A percentile compares a stretch with the other conserved stretches of the same genome.
Evolutionary conservation across 37 sponge, comb jelly and placozoan genomes (phyloP).

Genomic region (Agelas oroides): DNA sequence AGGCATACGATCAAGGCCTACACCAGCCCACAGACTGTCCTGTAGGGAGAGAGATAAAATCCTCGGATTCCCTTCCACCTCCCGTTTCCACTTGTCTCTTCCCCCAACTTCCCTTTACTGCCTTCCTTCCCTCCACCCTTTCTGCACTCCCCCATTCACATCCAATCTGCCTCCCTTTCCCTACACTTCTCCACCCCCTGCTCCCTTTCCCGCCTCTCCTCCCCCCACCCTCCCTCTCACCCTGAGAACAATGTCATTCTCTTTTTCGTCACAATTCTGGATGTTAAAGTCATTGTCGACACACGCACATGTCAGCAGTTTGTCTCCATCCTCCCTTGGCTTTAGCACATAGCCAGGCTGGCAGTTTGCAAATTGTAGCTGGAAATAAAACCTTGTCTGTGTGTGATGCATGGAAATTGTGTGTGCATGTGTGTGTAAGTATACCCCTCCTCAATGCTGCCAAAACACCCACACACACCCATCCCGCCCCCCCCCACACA

Average conservation of each 20-base stretch:
- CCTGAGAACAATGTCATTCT: conserved; percentile 15
- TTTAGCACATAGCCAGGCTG: conserved; percentile 22
- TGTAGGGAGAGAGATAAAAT: conserved; percentile 6
- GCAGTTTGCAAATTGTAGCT: conserved; percentile 3
- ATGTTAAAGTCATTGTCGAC: conserved; percentile 1
- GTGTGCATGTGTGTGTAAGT: neutral
- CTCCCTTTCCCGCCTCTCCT: too few relatives aligned
- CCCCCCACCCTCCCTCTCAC: conserved; percentile 7
- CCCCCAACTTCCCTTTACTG: too few relatives aligned
- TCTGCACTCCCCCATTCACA: too few relatives aligned
- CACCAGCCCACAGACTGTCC: conserved; percentile 59
- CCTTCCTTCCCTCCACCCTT: too few relatives aligned
- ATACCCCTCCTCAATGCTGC: too few relatives aligned
- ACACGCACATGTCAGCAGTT: conserved; percentile 10
- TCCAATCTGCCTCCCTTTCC: too few relatives aligned
- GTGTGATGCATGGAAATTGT: neutral
- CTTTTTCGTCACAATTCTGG: conserved; percentile 25
- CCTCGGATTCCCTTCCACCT: too few relatives aligned
- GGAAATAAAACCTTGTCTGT: neutral
- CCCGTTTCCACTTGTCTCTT: too few relatives aligned
- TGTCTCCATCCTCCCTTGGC: neutral
- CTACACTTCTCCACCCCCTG: too few relatives aligned
- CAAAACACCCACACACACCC: too few relatives aligned
- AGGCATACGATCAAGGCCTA: neutral
- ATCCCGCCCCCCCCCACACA: too few relatives aligned